Evolutionary conservation across 2,113 vertebrate genomes (phyloP).

Genomic region (Chinchilla lanigera): DNA sequence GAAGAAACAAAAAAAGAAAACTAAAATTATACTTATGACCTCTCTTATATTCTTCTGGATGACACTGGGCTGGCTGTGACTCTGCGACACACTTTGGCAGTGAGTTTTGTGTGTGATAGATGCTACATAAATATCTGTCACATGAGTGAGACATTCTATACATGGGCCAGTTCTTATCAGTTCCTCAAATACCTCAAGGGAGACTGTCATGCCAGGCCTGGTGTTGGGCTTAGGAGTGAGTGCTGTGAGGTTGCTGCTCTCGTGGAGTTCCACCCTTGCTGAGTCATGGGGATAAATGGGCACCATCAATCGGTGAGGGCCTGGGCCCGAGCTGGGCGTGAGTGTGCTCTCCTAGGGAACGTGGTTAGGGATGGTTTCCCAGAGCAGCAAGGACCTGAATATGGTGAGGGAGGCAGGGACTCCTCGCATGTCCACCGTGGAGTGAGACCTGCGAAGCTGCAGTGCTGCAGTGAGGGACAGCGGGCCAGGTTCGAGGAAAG

Average conservation of each 20-base stretch:
- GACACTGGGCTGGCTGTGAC: background rate
- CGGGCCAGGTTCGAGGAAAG: background rate
- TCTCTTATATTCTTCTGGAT: background rate
- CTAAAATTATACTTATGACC: background rate
- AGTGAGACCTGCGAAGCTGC: background rate
- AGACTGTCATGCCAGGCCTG: background rate
- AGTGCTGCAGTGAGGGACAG: accelerated
- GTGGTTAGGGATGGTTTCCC: background rate
- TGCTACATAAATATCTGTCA: background rate
- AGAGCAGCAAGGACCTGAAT: background rate
- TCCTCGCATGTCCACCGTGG: background rate
- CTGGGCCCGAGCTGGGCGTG: background rate
- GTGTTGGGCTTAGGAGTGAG: background rate
- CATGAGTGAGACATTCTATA: background rate
- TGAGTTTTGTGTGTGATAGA: background rate
- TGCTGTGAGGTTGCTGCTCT: background rate
- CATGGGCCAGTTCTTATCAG: background rate
- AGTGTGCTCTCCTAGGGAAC: background rate
- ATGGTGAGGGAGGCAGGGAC: background rate
- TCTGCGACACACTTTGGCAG: background rate
- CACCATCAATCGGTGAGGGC: background rate
- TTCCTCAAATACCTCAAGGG: background rate
- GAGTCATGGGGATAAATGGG: background rate
- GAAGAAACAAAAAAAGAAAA: background rate
- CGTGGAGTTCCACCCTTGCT: background rate